Conservation (phyloP, 2,113 vertebrate genomes). For the Sakesphorus luctuosus region DNA sequence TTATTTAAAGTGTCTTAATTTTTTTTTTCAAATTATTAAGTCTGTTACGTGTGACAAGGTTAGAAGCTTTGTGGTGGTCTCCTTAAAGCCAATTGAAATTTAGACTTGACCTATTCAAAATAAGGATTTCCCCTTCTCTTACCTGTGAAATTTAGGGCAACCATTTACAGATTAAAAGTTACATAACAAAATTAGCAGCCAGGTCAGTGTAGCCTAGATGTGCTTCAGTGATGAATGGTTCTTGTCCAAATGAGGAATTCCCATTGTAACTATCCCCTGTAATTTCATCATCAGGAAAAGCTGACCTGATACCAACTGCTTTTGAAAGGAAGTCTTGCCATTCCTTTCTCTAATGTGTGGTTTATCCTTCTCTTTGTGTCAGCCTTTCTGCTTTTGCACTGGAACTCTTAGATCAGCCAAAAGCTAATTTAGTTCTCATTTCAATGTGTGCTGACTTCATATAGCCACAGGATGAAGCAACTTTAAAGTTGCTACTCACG, state of each 20-base stretch:
- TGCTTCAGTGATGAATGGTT: neutral
- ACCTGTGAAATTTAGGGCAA: neutral
- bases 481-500: neutral
- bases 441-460: neutral
- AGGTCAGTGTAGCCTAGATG: neutral
- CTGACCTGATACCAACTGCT: neutral
- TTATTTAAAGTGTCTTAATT: neutral
- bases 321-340: neutral
- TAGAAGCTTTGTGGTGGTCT: neutral
- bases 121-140: neutral
- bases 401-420: neutral
- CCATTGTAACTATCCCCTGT: neutral
- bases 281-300: constrained; percentile 1
- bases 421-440: neutral
- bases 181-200: neutral
- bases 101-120: neutral
- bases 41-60: neutral
- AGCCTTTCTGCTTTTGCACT: neutral
- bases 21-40: neutral
- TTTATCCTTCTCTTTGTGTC: neutral
- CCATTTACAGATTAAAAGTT: neutral
- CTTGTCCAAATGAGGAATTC: neutral
- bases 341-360: neutral
- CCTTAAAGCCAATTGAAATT: neutral
- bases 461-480: neutral